A percentile compares a stretch with the other conserved stretches of the same genome.
phyloP scores from a whole-genome alignment of 2,113 vertebrate species.

The Egretta garzetta region DNA sequence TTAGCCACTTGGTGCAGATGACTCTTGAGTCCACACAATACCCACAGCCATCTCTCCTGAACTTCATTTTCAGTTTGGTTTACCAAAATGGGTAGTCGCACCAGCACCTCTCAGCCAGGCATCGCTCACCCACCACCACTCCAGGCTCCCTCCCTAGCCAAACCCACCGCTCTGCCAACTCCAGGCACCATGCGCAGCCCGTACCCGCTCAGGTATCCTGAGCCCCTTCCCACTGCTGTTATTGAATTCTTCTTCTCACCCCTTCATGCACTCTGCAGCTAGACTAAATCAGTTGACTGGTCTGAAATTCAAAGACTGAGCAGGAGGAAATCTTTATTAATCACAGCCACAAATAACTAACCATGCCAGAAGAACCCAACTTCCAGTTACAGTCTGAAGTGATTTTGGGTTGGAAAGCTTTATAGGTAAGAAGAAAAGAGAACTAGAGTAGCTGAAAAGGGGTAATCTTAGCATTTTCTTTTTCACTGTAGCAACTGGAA shows the following conservation, averaged over 20 bases:
- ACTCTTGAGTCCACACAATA: neutral
- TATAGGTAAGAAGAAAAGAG: neutral
- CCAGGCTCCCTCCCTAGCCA: neutral
- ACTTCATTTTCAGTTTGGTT: neutral
- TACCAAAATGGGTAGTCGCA: neutral
- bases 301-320: neutral
- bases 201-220: neutral
- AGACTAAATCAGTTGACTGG: neutral
- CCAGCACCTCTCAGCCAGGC: neutral
- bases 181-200: neutral
- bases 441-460: neutral
- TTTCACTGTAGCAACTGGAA: neutral
- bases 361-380: neutral
- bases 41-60: neutral
- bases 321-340: neutral
- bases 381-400: neutral
- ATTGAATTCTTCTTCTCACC: neutral
- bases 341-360: neutral
- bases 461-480: neutral
- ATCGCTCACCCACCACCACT: rapidly evolving
- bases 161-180: neutral
- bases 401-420: neutral
- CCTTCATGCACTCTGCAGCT: neutral
- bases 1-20: neutral
- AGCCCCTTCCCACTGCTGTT: neutral